phyloP scores from a whole-genome alignment of 2,888 invertebrate genomes.

The Limnephilus lunatus region DNA sequence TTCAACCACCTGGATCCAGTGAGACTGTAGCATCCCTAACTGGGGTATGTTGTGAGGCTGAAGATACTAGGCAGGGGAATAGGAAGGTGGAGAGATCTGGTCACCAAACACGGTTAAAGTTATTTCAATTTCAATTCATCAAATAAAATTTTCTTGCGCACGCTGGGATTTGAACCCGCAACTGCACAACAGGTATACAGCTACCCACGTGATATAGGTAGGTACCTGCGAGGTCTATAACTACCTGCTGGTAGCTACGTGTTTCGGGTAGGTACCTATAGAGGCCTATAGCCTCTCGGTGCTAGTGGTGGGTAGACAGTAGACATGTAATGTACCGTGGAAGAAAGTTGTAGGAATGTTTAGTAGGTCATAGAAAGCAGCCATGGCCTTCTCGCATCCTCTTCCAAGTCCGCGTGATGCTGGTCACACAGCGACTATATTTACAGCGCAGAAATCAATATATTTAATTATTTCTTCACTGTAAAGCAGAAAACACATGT shows the following conservation, averaged over 20 bases:
- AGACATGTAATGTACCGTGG: constrained; percentile 24
- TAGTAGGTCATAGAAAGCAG: constrained; percentile 62
- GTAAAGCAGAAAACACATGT: no score
- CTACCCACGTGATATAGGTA: not conserved
- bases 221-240: not conserved
- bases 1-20: no score
- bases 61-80: no score
- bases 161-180: no score
- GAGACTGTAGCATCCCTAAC: no score
- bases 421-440: not conserved
- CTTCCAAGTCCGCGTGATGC: constrained; percentile 51
- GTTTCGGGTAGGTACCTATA: not conserved
- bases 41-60: no score
- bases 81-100: no score
- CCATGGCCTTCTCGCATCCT: constrained; percentile 59
- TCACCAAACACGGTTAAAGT: no score
- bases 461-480: not conserved
- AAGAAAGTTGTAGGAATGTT: constrained; percentile 60
- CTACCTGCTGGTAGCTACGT: not conserved
- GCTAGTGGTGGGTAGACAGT: not conserved
- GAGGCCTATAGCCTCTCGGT: not conserved
- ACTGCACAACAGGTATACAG: no score
- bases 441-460: not conserved
- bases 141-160: no score
- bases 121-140: no score